phyloP scores from a whole-genome alignment of 2,888 invertebrate genomes.

The Selenia dentaria region DNA sequence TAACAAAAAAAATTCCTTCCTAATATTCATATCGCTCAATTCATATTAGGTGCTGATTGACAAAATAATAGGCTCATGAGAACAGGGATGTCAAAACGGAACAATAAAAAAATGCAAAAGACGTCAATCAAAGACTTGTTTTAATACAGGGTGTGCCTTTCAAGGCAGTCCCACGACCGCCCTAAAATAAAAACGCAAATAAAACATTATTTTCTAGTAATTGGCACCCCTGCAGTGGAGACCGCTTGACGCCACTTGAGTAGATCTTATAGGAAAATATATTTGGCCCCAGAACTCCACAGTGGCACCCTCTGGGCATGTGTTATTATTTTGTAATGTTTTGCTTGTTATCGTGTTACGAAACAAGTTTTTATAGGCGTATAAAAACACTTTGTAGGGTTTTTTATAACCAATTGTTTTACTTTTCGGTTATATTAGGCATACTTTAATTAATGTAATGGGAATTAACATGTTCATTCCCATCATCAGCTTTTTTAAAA shows the following conservation, averaged over 20 bases:
- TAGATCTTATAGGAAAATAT: conserved; percentile 79
- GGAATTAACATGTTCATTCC: too few species aligned
- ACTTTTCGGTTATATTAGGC: too few species aligned
- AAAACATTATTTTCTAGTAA: conserved; percentile 80
- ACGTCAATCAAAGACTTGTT: conserved; percentile 73
- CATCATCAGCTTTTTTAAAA: too few species aligned
- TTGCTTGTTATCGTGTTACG: conserved; percentile 54
- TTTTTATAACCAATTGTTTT: too few species aligned
- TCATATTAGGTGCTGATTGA: conserved; percentile 36
- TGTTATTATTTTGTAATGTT: conserved; percentile 71
- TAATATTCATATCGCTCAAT: neutral
- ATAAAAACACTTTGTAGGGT: conserved; percentile 18
- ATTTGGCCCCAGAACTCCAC: conserved; percentile 54
- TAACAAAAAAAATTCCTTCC: too few species aligned
- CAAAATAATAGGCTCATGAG: conserved; percentile 39
- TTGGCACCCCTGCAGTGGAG: conserved; percentile 79
- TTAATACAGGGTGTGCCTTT: conserved; percentile 79
- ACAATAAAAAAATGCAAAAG: conserved; percentile 69
- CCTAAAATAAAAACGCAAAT: conserved; percentile 82
- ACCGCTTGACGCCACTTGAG: conserved; percentile 76
- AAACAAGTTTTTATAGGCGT: conserved; percentile 40
- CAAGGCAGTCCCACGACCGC: conserved; percentile 81
- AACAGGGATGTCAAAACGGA: conserved; percentile 67
- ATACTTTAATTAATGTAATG: too few species aligned
- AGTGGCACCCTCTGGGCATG: conserved; percentile 55